These are phyloP conservation scores for Myrmecophaga tridactyla DNA, from an alignment of 2,113 vertebrate genomes.

Conservation along the genomic window DNA sequence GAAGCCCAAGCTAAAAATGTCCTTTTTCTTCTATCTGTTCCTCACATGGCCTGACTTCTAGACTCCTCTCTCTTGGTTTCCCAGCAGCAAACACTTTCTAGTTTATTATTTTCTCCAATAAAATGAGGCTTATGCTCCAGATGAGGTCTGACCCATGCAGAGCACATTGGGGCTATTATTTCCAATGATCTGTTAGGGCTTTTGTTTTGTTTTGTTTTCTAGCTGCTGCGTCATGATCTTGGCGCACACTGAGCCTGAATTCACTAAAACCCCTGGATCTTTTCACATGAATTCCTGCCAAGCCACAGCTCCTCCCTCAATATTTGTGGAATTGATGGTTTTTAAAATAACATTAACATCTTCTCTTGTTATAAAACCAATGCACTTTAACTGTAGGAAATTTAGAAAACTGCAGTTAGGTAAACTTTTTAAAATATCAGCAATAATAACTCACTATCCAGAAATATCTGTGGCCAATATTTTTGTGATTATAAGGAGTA, in stretches of 20 bases:
- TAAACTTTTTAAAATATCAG: neutral
- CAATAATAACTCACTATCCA: neutral
- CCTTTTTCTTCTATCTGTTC: neutral
- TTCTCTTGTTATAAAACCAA: constrained; percentile 37
- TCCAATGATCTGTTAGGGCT: constrained; percentile 26
- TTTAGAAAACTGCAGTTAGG: constrained; percentile 25
- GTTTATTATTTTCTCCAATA: constrained; percentile 52
- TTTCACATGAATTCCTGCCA: constrained; percentile 48
- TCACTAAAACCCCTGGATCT: constrained; percentile 64
- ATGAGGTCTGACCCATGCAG: neutral
- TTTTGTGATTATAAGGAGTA: neutral
- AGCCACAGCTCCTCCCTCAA: constrained; percentile 35
- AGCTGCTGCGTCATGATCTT: constrained; percentile 60
- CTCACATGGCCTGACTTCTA: constrained; percentile 1
- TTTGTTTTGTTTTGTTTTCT: constrained; percentile 63
- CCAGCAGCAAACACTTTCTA: constrained; percentile 36
- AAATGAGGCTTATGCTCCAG: constrained; percentile 33
- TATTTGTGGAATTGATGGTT: constrained; percentile 56
- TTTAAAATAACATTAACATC: constrained; percentile 49
- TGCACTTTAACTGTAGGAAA: neutral
- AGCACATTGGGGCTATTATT: neutral
- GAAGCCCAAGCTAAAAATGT: constrained; percentile 33
- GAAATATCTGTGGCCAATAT: neutral
- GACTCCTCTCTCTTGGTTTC: constrained; percentile 41
- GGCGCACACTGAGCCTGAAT: constrained; percentile 49